Evolutionary conservation across 2,888 invertebrate genomes (phyloP).

Genomic region (Neocrepidodera transversa): DNA sequence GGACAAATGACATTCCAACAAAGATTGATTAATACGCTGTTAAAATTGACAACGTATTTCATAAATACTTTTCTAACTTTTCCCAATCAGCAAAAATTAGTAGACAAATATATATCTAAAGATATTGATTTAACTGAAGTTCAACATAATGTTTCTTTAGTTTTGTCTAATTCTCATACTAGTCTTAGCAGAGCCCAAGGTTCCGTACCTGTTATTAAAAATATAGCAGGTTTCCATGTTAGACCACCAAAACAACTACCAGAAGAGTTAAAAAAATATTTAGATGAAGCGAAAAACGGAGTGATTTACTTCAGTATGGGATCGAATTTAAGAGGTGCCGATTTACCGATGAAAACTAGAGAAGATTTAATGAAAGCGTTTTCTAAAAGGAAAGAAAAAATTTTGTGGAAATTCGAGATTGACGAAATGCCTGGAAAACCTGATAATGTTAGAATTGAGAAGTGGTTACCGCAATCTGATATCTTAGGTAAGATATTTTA

Average conservation of each 20-base stretch:
- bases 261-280: conserved; percentile 60
- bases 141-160: conserved; percentile 46
- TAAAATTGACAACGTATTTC: conserved; percentile 44
- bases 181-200: conserved; percentile 62
- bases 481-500: conserved; percentile 41
- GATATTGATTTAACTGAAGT: conserved; percentile 44
- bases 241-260: conserved; percentile 46
- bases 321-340: conserved; percentile 64
- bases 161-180: conserved; percentile 58
- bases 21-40: conserved; percentile 62
- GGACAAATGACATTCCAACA: conserved; percentile 63
- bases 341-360: conserved; percentile 63
- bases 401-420: conserved; percentile 75
- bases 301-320: conserved; percentile 68
- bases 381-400: conserved; percentile 65
- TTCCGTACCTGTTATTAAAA: conserved; percentile 63
- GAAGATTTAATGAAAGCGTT: conserved; percentile 66
- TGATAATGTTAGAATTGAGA: conserved; percentile 54
- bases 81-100: conserved; percentile 40
- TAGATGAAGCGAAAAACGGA: conserved; percentile 64
- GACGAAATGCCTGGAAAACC: conserved; percentile 51
- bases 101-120: conserved; percentile 48
- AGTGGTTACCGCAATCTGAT: conserved; percentile 49
- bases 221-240: conserved; percentile 65
- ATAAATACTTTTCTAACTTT: background rate